A percentile compares a stretch with the other conserved stretches of the same genome.
phyloP scores from a whole-genome alignment of 2,113 vertebrate genomes.

The Sinocyclocheilus anshuiensis region DNA sequence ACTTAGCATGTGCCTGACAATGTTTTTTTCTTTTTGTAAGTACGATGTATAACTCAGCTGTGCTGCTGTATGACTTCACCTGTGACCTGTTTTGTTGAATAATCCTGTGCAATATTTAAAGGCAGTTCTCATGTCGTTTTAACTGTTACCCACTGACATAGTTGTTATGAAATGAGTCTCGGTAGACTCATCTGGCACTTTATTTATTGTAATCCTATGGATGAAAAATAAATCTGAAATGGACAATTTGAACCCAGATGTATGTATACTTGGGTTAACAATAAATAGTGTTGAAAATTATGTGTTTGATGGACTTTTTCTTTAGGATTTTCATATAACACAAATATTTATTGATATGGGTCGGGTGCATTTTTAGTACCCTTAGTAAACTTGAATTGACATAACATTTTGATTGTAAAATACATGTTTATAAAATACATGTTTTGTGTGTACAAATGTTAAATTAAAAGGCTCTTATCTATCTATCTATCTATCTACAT shows the following conservation, averaged over 20 bases:
- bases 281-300: slow-evolving; percentile 39
- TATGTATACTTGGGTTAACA: slow-evolving; percentile 40
- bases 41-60: background rate
- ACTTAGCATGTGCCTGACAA: background rate
- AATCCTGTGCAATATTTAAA: slow-evolving; percentile 63
- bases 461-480: no score
- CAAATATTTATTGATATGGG: background rate
- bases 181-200: slow-evolving; percentile 62
- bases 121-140: slow-evolving; percentile 44
- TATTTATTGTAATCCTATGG: slow-evolving; percentile 62
- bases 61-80: slow-evolving; percentile 35
- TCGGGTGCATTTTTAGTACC: background rate
- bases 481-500: no score
- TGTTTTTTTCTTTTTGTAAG: background rate
- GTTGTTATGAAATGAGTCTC: slow-evolving; percentile 42
- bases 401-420: background rate
- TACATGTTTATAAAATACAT: no score
- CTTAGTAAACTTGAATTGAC: background rate
- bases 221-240: slow-evolving; percentile 51
- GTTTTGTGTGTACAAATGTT: no score
- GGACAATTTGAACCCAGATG: slow-evolving; percentile 23
- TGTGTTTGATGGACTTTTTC: background rate
- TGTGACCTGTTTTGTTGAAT: slow-evolving; percentile 51
- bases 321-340: background rate
- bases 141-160: slow-evolving; percentile 46